phyloP scores from a whole-genome alignment of 2,113 vertebrate genomes.

The Silurus glanis region DNA sequence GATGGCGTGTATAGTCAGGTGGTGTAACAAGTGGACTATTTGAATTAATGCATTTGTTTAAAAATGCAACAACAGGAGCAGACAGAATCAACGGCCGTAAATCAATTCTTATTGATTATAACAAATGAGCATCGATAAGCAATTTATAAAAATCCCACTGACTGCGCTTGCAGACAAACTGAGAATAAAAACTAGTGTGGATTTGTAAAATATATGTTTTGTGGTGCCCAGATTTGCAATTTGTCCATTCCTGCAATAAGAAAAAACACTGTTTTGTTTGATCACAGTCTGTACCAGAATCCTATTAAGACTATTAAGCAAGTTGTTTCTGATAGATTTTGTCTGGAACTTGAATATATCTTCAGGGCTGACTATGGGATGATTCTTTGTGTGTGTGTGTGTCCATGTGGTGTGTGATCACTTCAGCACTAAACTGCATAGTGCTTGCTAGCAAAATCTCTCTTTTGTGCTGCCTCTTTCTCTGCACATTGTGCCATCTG shows the following conservation, averaged over 20 bases:
- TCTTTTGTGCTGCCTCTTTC: neutral
- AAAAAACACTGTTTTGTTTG: neutral
- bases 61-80: neutral
- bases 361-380: neutral
- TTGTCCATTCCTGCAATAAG: neutral
- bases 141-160: neutral
- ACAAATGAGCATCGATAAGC: neutral
- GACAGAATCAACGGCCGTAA: neutral
- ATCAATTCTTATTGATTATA: neutral
- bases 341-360: conserved; percentile 2
- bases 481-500: conserved; percentile 9
- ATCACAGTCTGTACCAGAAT: neutral
- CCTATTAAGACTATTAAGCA: neutral
- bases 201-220: neutral
- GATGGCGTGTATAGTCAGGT: neutral
- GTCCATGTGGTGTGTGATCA: neutral
- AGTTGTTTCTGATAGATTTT: neutral
- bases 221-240: neutral
- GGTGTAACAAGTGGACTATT: neutral
- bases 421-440: neutral
- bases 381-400: neutral
- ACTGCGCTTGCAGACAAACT: neutral
- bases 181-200: neutral
- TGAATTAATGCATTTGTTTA: neutral
- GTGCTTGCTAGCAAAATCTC: neutral